phyloP scores from a whole-genome alignment of 2,113 vertebrate species.

The Actenoides lindsayi region DNA sequence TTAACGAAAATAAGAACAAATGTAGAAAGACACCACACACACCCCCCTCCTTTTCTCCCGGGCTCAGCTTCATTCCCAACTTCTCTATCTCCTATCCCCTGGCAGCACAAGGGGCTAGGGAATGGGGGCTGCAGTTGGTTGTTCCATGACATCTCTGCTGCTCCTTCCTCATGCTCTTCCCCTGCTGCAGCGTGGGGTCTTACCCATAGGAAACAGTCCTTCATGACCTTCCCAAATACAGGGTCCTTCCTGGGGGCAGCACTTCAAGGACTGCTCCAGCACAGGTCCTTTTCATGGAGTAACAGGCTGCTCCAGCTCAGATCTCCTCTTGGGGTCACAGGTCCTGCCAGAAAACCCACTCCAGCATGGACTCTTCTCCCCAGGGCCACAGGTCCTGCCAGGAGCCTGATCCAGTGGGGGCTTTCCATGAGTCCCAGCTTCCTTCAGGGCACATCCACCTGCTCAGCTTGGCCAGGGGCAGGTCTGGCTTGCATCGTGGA shows the following conservation, averaged over 20 bases:
- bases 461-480: not conserved
- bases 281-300: not conserved
- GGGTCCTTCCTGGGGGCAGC: not conserved
- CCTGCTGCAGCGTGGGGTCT: not conserved
- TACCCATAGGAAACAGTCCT: not conserved
- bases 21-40: not conserved
- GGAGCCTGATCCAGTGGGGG: not conserved
- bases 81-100: not conserved
- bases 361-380: no score
- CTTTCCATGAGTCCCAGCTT: not conserved
- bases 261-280: not conserved
- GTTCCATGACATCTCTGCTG: rapidly evolving
- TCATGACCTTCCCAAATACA: not conserved
- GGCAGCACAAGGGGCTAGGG: rapidly evolving
- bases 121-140: not conserved
- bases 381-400: not conserved
- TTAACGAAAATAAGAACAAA: not conserved
- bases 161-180: not conserved
- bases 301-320: not conserved
- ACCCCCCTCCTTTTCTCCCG: not conserved
- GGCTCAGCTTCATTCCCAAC: not conserved
- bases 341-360: not conserved
- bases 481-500: not conserved
- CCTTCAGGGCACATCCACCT: not conserved
- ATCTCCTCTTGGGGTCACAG: not conserved